Percentiles rank a stretch among this genome's conserved stretches.
Evolutionary conservation across 2,113 vertebrate species (phyloP).

Genomic region (Anser cygnoides): DNA sequence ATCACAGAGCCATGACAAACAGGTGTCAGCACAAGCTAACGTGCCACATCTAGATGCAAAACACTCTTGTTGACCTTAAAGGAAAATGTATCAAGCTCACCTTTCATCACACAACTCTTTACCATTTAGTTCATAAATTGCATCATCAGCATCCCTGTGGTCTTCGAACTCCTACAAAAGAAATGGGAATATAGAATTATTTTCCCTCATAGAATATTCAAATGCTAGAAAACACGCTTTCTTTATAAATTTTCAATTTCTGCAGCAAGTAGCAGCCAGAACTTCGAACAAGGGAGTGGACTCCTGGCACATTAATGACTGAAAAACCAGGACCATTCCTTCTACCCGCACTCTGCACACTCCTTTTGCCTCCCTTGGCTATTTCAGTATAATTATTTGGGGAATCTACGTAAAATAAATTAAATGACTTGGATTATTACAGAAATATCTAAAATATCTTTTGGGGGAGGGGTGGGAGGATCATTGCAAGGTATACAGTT

Average conservation of each 20-base stretch:
- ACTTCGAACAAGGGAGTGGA: not conserved
- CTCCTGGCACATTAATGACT: not conserved
- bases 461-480: not conserved
- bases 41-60: not conserved
- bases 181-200: not conserved
- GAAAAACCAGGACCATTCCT: not conserved
- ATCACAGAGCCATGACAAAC: not conserved
- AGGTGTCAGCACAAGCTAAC: not conserved
- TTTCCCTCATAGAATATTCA: not conserved
- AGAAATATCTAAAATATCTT: not conserved
- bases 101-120: constrained; percentile 92
- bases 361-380: not conserved
- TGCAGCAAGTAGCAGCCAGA: not conserved
- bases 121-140: constrained; percentile 91
- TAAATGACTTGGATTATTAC: not conserved
- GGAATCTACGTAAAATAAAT: not conserved
- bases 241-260: not conserved
- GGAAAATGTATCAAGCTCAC: constrained; percentile 52
- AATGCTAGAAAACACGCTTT: not conserved
- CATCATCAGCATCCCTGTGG: constrained; percentile 92
- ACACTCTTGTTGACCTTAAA: not conserved
- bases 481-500: not conserved
- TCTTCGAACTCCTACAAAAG: constrained; percentile 90
- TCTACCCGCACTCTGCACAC: not conserved
- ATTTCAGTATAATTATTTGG: not conserved